A percentile compares a stretch with the other conserved stretches of the same genome.
phyloP scores from a whole-genome alignment of 2,113 vertebrate genomes.

The Elephantulus edwardii region DNA sequence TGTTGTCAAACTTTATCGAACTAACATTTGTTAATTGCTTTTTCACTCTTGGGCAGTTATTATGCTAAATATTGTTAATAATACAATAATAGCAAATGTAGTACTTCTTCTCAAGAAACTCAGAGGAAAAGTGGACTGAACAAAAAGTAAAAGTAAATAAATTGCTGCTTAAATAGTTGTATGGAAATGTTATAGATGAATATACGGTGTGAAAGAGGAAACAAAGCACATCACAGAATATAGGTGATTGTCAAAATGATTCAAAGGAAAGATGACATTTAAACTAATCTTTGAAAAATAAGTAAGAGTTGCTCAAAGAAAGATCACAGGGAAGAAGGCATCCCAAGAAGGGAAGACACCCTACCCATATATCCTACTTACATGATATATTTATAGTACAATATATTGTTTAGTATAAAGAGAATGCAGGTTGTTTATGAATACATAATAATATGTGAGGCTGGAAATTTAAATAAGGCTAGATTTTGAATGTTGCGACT shows the following conservation, averaged over 20 bases:
- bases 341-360: background rate
- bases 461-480: background rate
- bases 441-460: background rate
- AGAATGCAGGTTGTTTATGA: background rate
- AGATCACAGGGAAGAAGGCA: background rate
- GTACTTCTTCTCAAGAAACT: background rate
- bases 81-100: background rate
- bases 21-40: background rate
- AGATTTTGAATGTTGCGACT: no score
- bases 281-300: constrained; percentile 14
- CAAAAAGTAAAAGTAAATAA: constrained; percentile 2
- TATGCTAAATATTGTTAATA: constrained; percentile 12
- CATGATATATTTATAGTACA: background rate
- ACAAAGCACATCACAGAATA: background rate
- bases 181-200: background rate
- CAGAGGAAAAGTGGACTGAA: background rate
- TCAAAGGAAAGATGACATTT: background rate
- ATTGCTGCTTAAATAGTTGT: background rate
- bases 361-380: background rate
- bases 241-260: background rate
- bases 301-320: background rate
- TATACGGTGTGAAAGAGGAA: background rate
- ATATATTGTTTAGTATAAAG: background rate
- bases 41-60: background rate
- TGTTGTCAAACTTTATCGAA: background rate